Conservation (phyloP, 2,113 vertebrate species). For the Nyctibius bracteatus region DNA sequence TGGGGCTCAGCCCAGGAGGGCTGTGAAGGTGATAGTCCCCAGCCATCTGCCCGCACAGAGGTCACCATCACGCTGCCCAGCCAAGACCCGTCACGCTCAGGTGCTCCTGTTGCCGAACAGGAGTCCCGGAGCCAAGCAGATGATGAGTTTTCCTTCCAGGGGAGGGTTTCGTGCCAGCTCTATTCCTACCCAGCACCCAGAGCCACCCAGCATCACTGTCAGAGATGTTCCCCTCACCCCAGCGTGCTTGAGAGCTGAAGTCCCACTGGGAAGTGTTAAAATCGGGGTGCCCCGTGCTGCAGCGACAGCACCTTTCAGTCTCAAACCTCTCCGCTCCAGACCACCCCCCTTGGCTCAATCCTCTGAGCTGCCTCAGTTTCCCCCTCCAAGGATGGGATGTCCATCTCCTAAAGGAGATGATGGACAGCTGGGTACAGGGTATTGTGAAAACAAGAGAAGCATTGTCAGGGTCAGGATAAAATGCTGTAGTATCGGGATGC, state of each 20-base stretch:
- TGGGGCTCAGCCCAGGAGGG: fast-evolving
- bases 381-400: neutral
- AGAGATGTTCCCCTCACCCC: neutral
- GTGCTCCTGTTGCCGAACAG: neutral
- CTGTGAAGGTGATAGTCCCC: neutral
- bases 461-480: neutral
- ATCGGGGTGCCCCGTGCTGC: fast-evolving
- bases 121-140: fast-evolving
- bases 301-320: fast-evolving
- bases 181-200: neutral
- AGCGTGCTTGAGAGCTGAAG: neutral
- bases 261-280: neutral
- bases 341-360: neutral
- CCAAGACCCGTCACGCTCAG: fast-evolving
- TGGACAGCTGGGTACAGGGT: fast-evolving
- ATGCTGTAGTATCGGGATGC: neutral
- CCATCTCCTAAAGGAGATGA: neutral
- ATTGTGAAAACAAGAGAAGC: neutral
- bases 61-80: neutral
- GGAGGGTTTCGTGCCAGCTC: fast-evolving
- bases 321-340: neutral
- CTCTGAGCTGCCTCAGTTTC: neutral
- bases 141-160: neutral
- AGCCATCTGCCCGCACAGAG: fast-evolving
- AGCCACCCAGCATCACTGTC: neutral